Evolutionary conservation across 1,140 invertebrate species (phyloP).

Genomic region (Olivierus martensii): DNA sequence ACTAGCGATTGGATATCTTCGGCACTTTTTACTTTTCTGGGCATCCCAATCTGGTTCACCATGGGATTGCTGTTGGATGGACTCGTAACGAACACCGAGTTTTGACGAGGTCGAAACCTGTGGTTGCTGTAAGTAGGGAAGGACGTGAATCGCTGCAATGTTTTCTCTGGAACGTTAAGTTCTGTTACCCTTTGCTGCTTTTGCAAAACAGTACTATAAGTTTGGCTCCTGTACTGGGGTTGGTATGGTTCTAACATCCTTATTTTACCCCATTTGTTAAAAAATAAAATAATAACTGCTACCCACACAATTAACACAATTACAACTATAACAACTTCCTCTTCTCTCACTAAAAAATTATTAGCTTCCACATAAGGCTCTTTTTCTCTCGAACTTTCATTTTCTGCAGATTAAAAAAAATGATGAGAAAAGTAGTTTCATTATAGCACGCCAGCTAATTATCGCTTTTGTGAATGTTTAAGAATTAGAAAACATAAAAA

Average conservation of each 20-base stretch:
- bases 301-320: conserved; percentile 74
- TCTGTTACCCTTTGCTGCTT: conserved; percentile 5
- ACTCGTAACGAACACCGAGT: conserved; percentile 68
- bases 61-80: conserved; percentile 26
- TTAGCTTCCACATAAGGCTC: conserved; percentile 20
- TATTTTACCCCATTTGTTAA: conserved; percentile 80
- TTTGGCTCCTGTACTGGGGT: conserved; percentile 54
- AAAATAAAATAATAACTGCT: conserved; percentile 65
- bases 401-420: no score
- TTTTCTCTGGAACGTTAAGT: conserved; percentile 5
- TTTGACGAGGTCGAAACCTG: conserved; percentile 34
- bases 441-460: no score
- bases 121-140: not conserved
- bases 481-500: no score
- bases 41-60: conserved; percentile 22
- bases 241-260: conserved; percentile 74
- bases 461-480: no score
- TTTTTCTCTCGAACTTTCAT: not conserved
- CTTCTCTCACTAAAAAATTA: conserved; percentile 49
- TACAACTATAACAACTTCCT: conserved; percentile 73
- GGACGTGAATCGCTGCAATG: not conserved
- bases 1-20: conserved; percentile 63
- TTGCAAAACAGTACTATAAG: not conserved
- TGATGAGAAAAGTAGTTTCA: no score
- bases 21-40: conserved; percentile 58